Evolutionary conservation across 2,888 invertebrate genomes (phyloP), one percentile per base, ranked within the genome.

Genomic region (Apodemia mormo): DNA sequence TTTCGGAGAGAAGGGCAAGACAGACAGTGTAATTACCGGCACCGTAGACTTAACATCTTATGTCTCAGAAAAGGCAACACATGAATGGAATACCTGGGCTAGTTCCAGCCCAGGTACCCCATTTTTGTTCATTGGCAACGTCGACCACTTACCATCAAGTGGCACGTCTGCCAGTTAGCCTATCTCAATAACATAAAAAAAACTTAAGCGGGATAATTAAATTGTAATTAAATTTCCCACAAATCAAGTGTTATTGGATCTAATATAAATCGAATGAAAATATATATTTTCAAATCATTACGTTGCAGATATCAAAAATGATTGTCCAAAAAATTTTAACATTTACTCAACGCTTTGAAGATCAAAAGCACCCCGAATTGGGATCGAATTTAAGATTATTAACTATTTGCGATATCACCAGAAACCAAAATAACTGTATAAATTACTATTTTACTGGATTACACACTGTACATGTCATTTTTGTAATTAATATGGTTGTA

Each of bases 371-470:
- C 74, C 89, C 89, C 69, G 80, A 88, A 72, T 74, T 89, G 70
- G 89, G 88, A 1, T 89, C 89, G 9, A 85, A 82, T 68, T 77
- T 89, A 67, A 85, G 80, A 75, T 83, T 79, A 12, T 81, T 90
- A 54, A 80, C 82, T 74, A 76, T 82, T 8, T 85, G 85, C 68
- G 88, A 88, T 30, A 76, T 88, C 66, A 85, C 83, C 85, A 81
- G 81, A 76, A 78, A 75, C 37, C 80, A 79, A 10, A 74, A 74
- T 69, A 82, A 76, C 75, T 75, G 79, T 33, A 80, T 79, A 22
- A 82, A 76, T 43, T 70, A 69, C 37, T 65, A 73, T 33, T 86
- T 76, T 71, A 81, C 81, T 70, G 52, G 79, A 29, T 2, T 86
- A 70, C 82, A 86, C 73, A 68, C 78, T 9, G 73, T 66, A 7